Evolutionary conservation across 2,113 vertebrate genomes (phyloP), one percentile per base, ranked within the genome.

Genomic region (Reinhardtius hippoglossoides): DNA sequence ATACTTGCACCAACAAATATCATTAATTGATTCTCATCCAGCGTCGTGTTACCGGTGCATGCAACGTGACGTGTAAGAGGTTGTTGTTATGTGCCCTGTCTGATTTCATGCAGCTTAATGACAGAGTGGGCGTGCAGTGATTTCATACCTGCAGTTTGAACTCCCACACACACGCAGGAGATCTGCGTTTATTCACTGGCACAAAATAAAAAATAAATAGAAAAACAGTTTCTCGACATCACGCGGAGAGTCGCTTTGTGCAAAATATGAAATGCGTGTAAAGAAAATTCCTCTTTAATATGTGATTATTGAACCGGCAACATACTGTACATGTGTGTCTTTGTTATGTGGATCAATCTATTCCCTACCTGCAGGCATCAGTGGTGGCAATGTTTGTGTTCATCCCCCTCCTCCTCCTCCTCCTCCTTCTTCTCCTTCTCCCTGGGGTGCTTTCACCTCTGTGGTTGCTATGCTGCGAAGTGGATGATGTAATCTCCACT

Each of bases 401-500:
- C 83, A 8, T 87, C 79, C 67, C 78, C 73, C 57, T 80, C 67
- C 70, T 86, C 63, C 64, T 84, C 71, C 66, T 83, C 67, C 66
- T 69, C 72, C 69, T 79, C 64, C 65, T 31, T 31, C 12, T 71
- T 57, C 79, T 82, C 37, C 80, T 81, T 81, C 81, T 87, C 87
- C 87, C 89, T 12, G 40, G 86, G 89, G 89, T 71, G 91, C 85
- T 72, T 85, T 91, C 90, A 91, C 91, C 89, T 92, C 85, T 88
- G 85, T 87, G 84, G 89, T 93, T 90, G 90, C 89, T 90, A 93
- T 87, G 90, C 84, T 89, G 89, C 75, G 31, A 91, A 83, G 85
- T 86, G 90, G 87, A 88, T 93, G 92, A 93, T 92, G 92, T 91
- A 90, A 93, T 91, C 87, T 88, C 84, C 78, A 69, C 87, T 88